Conservation (phyloP, 2,888 invertebrate species). For the Chymomyza amoena region DNA sequence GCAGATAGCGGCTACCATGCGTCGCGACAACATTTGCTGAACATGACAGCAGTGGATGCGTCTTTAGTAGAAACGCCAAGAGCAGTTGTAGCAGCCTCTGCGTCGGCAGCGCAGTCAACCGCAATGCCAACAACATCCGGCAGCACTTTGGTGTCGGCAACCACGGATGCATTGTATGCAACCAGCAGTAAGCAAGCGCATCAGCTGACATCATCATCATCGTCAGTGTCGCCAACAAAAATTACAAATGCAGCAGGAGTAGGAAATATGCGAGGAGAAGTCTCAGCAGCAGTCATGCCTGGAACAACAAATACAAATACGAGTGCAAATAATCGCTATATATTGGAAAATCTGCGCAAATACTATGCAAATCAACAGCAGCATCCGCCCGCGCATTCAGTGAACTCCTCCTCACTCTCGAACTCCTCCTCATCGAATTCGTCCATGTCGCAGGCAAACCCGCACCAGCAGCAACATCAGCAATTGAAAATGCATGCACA, state of each 20-base stretch:
- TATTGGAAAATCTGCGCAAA: constrained; percentile 76
- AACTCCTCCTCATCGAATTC: constrained; percentile 76
- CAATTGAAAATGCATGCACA: constrained; percentile 33
- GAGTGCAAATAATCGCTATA: constrained; percentile 66
- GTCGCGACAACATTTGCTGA: constrained; percentile 15
- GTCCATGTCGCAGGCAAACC: constrained; percentile 66
- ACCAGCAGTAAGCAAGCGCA: constrained; percentile 52
- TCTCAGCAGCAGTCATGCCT: constrained; percentile 31
- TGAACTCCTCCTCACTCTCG: constrained; percentile 74
- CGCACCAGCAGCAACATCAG: constrained; percentile 54
- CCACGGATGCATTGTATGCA: constrained; percentile 51
- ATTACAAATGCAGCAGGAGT: constrained; percentile 24
- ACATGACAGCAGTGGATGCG: constrained; percentile 20
- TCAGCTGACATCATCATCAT: constrained; percentile 25
- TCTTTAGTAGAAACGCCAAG: constrained; percentile 16
- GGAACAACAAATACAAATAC: constrained; percentile 34
- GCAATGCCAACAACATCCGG: constrained; percentile 17
- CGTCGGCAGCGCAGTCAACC: constrained; percentile 8
- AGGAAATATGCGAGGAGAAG: constrained; percentile 31
- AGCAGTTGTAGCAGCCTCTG: constrained; percentile 13
- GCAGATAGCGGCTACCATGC: background rate
- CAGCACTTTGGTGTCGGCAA: constrained; percentile 2
- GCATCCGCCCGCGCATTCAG: constrained; percentile 68
- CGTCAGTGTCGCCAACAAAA: constrained; percentile 33
- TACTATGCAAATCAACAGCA: constrained; percentile 75